Percentiles rank a stretch among this genome's conserved stretches.
Conservation (phyloP, 1,140 invertebrate genomes). For the Calephelis nemesis region DNA sequence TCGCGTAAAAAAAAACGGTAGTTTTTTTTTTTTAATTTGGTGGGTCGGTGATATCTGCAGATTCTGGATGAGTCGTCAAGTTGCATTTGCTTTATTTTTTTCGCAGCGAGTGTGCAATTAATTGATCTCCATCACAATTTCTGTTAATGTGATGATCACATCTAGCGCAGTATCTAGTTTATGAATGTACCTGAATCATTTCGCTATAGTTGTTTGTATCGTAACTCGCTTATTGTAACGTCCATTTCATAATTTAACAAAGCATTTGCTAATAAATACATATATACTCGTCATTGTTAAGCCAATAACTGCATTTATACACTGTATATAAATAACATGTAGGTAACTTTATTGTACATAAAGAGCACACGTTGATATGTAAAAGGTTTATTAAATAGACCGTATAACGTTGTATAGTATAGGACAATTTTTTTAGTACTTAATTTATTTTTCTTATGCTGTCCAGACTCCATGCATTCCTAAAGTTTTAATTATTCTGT, state of each 20-base stretch:
- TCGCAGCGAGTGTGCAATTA: background rate
- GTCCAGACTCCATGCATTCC: constrained; percentile 64
- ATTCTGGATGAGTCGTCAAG: background rate
- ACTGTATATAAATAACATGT: constrained; percentile 40
- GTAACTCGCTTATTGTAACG: constrained; percentile 16
- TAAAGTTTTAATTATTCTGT: constrained; percentile 59
- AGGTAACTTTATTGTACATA: constrained; percentile 55
- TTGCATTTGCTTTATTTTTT: background rate
- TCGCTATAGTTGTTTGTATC: constrained; percentile 7
- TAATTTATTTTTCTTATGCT: constrained; percentile 69
- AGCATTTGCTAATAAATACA: constrained; percentile 15
- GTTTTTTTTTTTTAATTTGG: no score
- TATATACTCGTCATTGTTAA: constrained; percentile 16
- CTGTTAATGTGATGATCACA: background rate
- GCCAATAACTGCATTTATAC: constrained; percentile 39
- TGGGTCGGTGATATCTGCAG: no score
- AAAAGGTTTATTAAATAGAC: constrained; percentile 66
- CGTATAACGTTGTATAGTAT: constrained; percentile 52
- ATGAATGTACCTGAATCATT: constrained; percentile 23
- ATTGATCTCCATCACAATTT: background rate
- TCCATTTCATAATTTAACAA: constrained; percentile 20
- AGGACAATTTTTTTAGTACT: constrained; percentile 60
- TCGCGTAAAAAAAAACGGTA: no score
- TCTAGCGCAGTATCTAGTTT: background rate
- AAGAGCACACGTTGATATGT: constrained; percentile 44